Base-by-base conservation (phyloP, 1,140 invertebrate genomes). In the Phymorhynchus buccinoides region DNA sequence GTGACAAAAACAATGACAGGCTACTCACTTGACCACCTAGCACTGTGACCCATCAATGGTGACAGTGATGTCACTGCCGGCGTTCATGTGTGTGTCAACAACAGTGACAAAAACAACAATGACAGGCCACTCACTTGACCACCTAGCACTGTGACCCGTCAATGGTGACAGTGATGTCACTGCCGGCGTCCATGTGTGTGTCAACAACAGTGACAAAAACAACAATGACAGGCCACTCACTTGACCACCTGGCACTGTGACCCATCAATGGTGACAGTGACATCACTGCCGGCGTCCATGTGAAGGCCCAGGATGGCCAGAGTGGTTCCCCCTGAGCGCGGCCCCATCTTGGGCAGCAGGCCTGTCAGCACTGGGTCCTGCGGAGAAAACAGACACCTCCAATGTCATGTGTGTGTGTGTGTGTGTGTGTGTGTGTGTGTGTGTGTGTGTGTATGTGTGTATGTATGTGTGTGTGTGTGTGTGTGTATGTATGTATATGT, bases 171-270 rank as follows among this genome's bases (percentile, higher is more conserved):
- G 95, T 95, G 84, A 98, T 96, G 86, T 95, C 95, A 44, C 97
- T 97, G 6, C 99, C 99, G 91, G 99, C 97, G 91, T 99, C 98
- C 75, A 99, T 93, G 94, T 98, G 96, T 87, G 96, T 95, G 30
- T 98, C 99, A 87, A 95, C 48, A 52, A 52, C 48, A 52, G 9
- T 52, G 48, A 52, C 48, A 12, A 52, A 52, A 52, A 52, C 48
- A 52, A 52, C 48, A 52, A 12, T 52, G 22, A 12, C 48, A 32
- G 7, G 37, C 30, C 32, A 79, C 87, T 87, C 87, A 93, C 92
- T 88, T 90, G 18, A 87, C 77, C 9, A 93, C 86, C 27, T 86
- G 73, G 93, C 98, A 99, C 6, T 96, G 95, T 80, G 97, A 94
- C 87, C 98, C 96, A 93, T 98, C 98, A 14, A 99, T 94, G 92